Conservation (phyloP, 2,797 vertebrate genomes). For the Pseudochirops cupreus region DNA sequence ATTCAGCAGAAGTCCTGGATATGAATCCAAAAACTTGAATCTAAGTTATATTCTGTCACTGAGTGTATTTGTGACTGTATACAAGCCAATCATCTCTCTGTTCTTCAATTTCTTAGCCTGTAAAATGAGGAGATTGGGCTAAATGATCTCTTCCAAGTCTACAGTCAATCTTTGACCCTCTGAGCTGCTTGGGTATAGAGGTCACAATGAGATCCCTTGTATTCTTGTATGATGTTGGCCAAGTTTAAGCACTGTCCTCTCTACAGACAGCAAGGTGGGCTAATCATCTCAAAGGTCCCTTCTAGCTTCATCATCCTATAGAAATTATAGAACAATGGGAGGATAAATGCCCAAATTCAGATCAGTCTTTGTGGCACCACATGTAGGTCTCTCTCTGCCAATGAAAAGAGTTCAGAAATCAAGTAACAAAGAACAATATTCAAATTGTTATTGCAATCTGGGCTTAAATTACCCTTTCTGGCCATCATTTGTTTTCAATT, state of each 20-base stretch:
- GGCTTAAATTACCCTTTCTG: slow-evolving; percentile 49
- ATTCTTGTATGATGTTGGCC: neutral
- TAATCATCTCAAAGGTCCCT: neutral
- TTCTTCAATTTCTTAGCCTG: neutral
- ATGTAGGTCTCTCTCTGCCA: slow-evolving; percentile 32
- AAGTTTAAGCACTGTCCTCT: slow-evolving; percentile 14
- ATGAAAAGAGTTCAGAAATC: slow-evolving; percentile 40
- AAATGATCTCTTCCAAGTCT: neutral
- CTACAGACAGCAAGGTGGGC: neutral
- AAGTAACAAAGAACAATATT: slow-evolving; percentile 41
- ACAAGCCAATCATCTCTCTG: neutral
- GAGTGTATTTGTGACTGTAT: neutral
- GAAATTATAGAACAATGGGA: slow-evolving; percentile 28
- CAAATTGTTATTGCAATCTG: neutral
- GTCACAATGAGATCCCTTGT: neutral
- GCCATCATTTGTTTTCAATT: slow-evolving; percentile 40
- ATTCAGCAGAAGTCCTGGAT: neutral
- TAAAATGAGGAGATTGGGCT: neutral
- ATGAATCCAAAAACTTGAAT: neutral
- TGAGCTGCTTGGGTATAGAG: neutral
- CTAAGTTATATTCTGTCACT: neutral
- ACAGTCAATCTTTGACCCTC: neutral
- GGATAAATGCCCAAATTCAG: neutral
- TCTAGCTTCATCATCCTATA: neutral
- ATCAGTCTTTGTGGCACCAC: neutral